Conservation (phyloP, 2,888 invertebrate species). For the Pemphredon lugubris region DNA sequence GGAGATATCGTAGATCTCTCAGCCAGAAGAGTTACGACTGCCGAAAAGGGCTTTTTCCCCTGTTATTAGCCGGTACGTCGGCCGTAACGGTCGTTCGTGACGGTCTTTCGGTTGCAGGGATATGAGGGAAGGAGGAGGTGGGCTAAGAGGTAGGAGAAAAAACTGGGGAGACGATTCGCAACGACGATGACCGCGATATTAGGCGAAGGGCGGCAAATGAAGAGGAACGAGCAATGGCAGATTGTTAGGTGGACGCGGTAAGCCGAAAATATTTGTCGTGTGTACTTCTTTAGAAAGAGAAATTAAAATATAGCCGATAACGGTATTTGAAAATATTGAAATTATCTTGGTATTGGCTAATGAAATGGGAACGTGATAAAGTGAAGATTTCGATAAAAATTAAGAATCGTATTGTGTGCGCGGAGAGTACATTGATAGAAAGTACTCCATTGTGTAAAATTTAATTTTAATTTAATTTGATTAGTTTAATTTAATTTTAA, state of each 20-base stretch:
- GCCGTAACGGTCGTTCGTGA: conserved; percentile 15
- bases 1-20: conserved; percentile 45
- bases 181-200: conserved; percentile 1
- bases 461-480: too few relatives aligned
- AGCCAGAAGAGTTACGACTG: conserved; percentile 19
- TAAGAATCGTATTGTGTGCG: too few relatives aligned
- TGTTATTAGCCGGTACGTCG: conserved; percentile 54
- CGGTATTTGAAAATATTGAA: too few relatives aligned
- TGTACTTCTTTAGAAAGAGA: too few relatives aligned
- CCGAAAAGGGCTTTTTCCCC: conserved; percentile 42
- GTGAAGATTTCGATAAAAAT: too few relatives aligned
- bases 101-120: background rate
- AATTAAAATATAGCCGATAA: too few relatives aligned
- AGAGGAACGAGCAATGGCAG: background rate
- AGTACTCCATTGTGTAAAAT: too few relatives aligned
- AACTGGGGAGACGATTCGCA: background rate
- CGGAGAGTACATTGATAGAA: too few relatives aligned
- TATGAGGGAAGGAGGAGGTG: background rate
- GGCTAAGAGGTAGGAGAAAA: background rate
- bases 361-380: too few relatives aligned
- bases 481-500: too few relatives aligned
- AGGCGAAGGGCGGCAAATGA: conserved; percentile 7
- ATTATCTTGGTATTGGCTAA: too few relatives aligned
- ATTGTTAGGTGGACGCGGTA: background rate
- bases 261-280: background rate